phyloP scores from a whole-genome alignment of 2,888 invertebrate species.

The Ligdia adustata region DNA sequence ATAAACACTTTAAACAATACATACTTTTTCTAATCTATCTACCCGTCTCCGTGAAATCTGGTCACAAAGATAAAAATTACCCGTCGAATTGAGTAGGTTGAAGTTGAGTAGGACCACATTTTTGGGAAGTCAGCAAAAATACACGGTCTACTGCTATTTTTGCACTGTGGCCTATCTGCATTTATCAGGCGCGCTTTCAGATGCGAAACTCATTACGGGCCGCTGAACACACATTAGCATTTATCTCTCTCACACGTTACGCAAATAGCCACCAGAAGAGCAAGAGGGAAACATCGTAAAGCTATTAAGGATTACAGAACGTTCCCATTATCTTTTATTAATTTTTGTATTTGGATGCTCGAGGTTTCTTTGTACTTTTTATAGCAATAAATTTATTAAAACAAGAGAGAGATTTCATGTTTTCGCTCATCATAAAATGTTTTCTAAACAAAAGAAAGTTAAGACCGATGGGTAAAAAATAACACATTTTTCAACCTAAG shows the following conservation, averaged over 20 bases:
- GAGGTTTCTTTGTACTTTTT: too few relatives aligned
- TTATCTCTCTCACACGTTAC: constrained; percentile 21
- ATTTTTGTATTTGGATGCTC: constrained; percentile 8
- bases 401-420: not conserved
- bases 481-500: too few relatives aligned
- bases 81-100: too few relatives aligned
- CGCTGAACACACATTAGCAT: constrained; percentile 31
- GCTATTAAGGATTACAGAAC: constrained; percentile 20
- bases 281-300: constrained; percentile 8
- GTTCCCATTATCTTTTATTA: constrained; percentile 19
- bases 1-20: too few relatives aligned
- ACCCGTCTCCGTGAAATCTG: too few relatives aligned
- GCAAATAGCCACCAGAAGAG: constrained; percentile 1
- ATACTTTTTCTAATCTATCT: too few relatives aligned
- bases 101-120: too few relatives aligned
- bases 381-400: not conserved
- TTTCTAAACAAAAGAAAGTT: too few relatives aligned
- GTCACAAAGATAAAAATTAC: too few relatives aligned
- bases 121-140: too few relatives aligned
- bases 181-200: constrained; percentile 24
- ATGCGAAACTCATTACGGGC: constrained; percentile 32
- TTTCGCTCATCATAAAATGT: not conserved
- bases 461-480: too few relatives aligned
- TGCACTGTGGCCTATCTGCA: constrained; percentile 6
- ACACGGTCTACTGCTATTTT: too few relatives aligned